These are phyloP conservation scores for Oxyruncus cristatus DNA, from an alignment of 2,113 vertebrate species.

Conservation along the genomic window DNA sequence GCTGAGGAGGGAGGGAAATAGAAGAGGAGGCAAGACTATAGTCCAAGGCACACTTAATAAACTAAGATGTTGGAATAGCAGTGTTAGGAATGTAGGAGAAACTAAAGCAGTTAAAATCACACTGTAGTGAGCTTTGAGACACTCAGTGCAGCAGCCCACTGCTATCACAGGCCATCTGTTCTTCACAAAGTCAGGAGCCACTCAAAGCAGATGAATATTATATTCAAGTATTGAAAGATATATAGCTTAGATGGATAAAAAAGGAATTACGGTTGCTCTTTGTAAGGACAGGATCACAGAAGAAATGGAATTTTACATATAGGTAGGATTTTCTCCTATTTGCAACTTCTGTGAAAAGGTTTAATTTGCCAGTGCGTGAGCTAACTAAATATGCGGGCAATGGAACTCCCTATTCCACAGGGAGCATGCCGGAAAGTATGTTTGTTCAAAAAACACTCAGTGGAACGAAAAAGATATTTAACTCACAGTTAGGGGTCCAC, in stretches of 20 bases:
- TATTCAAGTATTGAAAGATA: neutral
- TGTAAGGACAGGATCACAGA: neutral
- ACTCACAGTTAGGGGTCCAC: neutral
- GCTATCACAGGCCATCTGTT: neutral
- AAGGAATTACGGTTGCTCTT: neutral
- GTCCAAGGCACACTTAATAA: neutral
- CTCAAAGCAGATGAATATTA: neutral
- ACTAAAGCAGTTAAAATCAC: neutral
- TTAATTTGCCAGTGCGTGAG: neutral
- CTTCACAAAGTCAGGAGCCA: neutral
- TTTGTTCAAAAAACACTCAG: neutral
- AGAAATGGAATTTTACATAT: neutral
- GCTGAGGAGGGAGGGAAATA: neutral
- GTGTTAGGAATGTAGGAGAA: neutral
- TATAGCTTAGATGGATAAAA: neutral
- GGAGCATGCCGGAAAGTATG: accelerated
- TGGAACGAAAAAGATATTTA: neutral
- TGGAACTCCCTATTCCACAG: neutral
- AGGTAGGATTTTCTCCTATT: neutral
- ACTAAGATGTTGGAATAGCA: accelerated
- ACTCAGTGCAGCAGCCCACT: neutral
- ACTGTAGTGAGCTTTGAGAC: neutral
- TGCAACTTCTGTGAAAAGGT: neutral
- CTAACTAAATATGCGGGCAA: neutral
- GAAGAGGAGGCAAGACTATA: neutral